Evolutionary conservation across 2,888 invertebrate genomes (phyloP).

Genomic region (Drosophila koepferae): DNA sequence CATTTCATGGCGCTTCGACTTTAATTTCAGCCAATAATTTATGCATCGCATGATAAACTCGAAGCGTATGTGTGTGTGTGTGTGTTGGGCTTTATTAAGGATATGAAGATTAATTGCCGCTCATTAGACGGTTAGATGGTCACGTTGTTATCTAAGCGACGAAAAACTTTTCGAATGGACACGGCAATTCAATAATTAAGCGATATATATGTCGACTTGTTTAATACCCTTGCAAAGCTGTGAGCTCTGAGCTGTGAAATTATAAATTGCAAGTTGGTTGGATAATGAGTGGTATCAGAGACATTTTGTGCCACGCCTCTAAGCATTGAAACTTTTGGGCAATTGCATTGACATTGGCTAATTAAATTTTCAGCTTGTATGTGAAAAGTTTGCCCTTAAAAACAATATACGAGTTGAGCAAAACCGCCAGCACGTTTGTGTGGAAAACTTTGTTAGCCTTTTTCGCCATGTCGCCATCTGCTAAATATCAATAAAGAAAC

Average conservation of each 20-base stretch:
- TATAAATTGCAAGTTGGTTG: conserved; percentile 28
- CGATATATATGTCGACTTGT: conserved; percentile 5
- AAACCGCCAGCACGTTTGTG: conserved; percentile 34
- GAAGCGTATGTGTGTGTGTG: conserved; percentile 5
- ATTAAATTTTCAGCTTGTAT: conserved; percentile 68
- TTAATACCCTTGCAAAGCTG: conserved; percentile 9
- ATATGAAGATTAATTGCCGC: conserved; percentile 60
- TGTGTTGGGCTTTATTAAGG: conserved; percentile 15
- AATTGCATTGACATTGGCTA: conserved; percentile 56
- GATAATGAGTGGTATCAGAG: neutral
- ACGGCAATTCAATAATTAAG: conserved; percentile 48
- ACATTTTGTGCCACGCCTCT: conserved; percentile 27
- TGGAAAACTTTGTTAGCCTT: conserved; percentile 55
- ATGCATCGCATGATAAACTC: conserved; percentile 47
- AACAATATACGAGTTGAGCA: conserved; percentile 42
- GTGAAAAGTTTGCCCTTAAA: conserved; percentile 55
- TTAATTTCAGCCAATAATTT: conserved; percentile 31
- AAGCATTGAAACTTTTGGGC: conserved; percentile 21
- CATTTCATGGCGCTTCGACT: neutral
- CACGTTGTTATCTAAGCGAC: conserved; percentile 44
- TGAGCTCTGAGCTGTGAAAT: conserved; percentile 16
- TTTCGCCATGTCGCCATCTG: conserved; percentile 61
- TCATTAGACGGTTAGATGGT: conserved; percentile 52
- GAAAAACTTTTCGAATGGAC: conserved; percentile 45
- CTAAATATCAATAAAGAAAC: conserved; percentile 81